Evolutionary conservation across 1,140 invertebrate species (phyloP).

Genomic region (Planococcus citri): DNA sequence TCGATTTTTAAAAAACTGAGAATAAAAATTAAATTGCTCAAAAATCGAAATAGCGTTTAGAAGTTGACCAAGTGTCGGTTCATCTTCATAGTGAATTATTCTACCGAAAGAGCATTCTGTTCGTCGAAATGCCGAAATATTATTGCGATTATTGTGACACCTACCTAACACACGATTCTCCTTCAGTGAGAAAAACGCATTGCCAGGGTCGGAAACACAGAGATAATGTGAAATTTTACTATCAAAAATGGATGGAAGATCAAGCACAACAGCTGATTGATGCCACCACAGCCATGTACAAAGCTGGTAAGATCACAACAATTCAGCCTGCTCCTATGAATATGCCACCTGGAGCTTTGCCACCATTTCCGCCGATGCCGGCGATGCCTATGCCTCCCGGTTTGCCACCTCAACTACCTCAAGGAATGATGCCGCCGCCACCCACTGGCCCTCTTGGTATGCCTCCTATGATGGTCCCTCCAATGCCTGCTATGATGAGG

Average conservation of each 20-base stretch:
- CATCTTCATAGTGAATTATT: no score
- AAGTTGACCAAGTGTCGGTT: no score
- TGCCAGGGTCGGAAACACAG: slow-evolving; percentile 98
- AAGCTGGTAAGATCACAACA: slow-evolving; percentile 64
- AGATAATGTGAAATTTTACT: slow-evolving; percentile 98
- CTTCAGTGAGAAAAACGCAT: slow-evolving; percentile 97
- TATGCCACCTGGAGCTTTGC: slow-evolving; percentile 36
- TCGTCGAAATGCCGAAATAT: slow-evolving; percentile 89
- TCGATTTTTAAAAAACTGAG: no score
- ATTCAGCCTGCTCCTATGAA: slow-evolving; percentile 53
- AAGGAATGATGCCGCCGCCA: slow-evolving; percentile 56
- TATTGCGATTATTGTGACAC: slow-evolving; percentile 99
- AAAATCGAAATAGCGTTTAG: no score
- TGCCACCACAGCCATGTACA: slow-evolving; percentile 89
- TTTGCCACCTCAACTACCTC: slow-evolving; percentile 55
- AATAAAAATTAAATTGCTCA: no score
- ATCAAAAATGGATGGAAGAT: slow-evolving; percentile 99
- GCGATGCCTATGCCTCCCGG: slow-evolving; percentile 45
- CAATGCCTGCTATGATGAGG: slow-evolving; percentile 29
- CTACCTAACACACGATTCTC: slow-evolving; percentile 97
- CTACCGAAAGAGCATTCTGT: no score
- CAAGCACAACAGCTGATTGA: slow-evolving; percentile 97
- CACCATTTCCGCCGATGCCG: slow-evolving; percentile 39
- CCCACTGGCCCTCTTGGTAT: slow-evolving; percentile 46
- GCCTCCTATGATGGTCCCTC: slow-evolving; percentile 37